phyloP scores from a whole-genome alignment of 2,113 vertebrate genomes.

The Panthera leo region DNA sequence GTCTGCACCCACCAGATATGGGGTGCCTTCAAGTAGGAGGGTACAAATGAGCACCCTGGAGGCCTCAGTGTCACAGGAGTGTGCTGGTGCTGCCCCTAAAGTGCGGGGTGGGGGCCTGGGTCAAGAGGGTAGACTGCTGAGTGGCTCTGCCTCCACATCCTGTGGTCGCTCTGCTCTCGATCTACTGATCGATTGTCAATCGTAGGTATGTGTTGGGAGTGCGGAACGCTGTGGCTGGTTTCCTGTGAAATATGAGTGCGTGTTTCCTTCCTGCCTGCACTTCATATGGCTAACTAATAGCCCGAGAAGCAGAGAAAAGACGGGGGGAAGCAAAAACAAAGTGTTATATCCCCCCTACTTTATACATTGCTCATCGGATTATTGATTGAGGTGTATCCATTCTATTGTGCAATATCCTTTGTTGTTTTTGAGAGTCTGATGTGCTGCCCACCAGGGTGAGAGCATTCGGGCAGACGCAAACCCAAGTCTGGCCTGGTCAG shows the following conservation, averaged over 20 bases:
- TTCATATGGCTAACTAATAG: not conserved
- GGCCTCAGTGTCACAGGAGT: rapidly evolving
- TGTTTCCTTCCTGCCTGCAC: not conserved
- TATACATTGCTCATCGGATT: slow-evolving; percentile 42
- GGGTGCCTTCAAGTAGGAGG: not conserved
- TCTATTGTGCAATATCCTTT: not conserved
- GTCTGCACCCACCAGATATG: not conserved
- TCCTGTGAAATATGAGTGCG: not conserved
- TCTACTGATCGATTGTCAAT: not conserved
- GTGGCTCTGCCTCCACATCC: not conserved
- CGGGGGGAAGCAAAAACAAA: not conserved
- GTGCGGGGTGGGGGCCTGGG: rapidly evolving
- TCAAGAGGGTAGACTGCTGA: rapidly evolving
- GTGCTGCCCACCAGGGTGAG: rapidly evolving
- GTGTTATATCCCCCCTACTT: not conserved
- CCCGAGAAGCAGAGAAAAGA: not conserved
- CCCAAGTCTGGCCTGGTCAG: not conserved
- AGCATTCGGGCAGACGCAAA: not conserved
- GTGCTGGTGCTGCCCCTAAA: rapidly evolving
- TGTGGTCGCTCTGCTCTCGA: not conserved
- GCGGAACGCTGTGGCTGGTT: not conserved
- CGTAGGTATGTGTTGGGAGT: not conserved
- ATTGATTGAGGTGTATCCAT: slow-evolving; percentile 44
- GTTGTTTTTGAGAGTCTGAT: not conserved
- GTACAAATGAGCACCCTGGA: rapidly evolving